These are phyloP conservation scores for Papilio dardanus DNA, from an alignment of 1,140 invertebrate genomes.

Conservation along the genomic window DNA sequence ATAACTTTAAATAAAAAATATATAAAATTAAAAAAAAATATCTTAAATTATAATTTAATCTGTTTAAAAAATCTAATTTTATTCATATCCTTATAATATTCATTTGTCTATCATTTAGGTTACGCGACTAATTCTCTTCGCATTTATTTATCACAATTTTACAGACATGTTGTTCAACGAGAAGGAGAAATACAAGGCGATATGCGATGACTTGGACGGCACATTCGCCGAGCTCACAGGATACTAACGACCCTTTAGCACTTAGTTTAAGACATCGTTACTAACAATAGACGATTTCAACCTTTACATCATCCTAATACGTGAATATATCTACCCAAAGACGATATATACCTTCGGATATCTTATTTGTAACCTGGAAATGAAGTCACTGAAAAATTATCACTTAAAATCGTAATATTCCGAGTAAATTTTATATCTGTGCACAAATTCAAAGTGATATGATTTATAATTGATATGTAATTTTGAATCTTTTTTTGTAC, in stretches of 20 bases:
- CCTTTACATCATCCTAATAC: conserved; percentile 46
- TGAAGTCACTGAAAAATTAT: background rate
- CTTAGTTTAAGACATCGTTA: conserved; percentile 73
- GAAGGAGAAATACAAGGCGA: conserved; percentile 97
- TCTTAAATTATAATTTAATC: background rate
- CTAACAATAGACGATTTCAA: conserved; percentile 44
- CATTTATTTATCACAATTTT: conserved; percentile 73
- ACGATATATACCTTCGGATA: background rate
- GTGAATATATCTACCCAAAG: conserved; percentile 21
- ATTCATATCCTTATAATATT: conserved; percentile 19
- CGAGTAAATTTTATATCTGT: background rate
- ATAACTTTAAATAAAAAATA: background rate
- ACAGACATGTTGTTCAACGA: conserved; percentile 88
- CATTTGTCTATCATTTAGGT: conserved; percentile 9
- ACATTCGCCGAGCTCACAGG: conserved; percentile 95
- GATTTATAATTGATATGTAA: too few species aligned
- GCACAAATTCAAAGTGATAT: background rate
- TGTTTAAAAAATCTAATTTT: background rate
- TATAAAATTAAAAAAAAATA: background rate
- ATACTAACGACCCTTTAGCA: conserved; percentile 86
- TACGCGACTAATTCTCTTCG: conserved; percentile 38
- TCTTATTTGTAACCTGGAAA: background rate
- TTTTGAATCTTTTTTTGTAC: background rate
- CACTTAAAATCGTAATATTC: too few species aligned
- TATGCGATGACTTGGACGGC: conserved; percentile 99